Evolutionary conservation across 64 coral and sea anemone genomes (phyloP), one percentile per base, ranked within the genome.

Genomic region (Dendrophyllia cribrosa): DNA sequence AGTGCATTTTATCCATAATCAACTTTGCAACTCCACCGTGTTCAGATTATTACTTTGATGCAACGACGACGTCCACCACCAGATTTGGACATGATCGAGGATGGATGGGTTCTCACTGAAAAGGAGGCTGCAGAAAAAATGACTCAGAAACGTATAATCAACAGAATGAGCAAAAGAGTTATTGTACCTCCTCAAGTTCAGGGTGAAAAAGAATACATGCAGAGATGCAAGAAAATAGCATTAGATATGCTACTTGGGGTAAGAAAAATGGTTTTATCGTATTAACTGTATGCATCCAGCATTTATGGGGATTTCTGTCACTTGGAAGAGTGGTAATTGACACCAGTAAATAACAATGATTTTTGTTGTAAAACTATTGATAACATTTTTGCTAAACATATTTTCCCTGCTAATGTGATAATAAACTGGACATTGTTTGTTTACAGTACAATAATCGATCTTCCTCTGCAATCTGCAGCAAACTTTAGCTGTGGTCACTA

Each of bases 91-190:
- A 91, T 96, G 88, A 95, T 98, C 77, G 88, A 96, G 46, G 43
- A 98, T 85, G 97, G 97, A 21, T 98, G 96, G 84, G 86, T 98
- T 59, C 77, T 98, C 7, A 98, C 76, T 24, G 97, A 98, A 43
- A 22, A 44, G 79, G 97, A 98, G 85, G 91, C 94, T 4, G 66
- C 47, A 43, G 94, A 98, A 84, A 91, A 92, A 14, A 96, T 96
- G 91, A 76, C 93, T 6, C 93, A 88, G 71, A 98, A 75, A 68
- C 86, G 72, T 58, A 93, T 98, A 52, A 84, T 98, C 15, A 98
- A 98, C 64, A 90, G 97, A 70, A 92, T 82, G 50, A 98, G 94
- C 72, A 98, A 93, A 73, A 96, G 93, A 64, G 91, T 98, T 8
- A 45, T 96, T 53, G 17, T 90, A 24, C 66, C 64, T 12, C 93